Evolutionary conservation across 2,797 vertebrate species (phyloP), one percentile per base, ranked within the genome.

Genomic region (Helarctos malayanus): DNA sequence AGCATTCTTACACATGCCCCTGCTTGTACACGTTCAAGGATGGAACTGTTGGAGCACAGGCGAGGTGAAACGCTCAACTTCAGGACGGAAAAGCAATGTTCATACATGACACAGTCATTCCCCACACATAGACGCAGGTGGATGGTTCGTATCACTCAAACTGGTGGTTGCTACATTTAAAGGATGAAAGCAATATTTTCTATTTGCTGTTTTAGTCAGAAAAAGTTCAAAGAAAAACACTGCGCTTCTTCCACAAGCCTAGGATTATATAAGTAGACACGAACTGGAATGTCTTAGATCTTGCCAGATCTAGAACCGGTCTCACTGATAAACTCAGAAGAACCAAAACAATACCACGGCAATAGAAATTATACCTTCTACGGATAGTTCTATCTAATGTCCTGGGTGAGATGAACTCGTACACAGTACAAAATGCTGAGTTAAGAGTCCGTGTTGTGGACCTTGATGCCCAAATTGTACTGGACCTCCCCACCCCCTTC

Each of bases 151-250:
- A 6, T 65, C n/a, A 63, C 59, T 86, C 45, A 52, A 27, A 49
- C 8, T 52, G 81, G 79, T 56, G 81, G 65, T 81, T 35, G 3
- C 56, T 93, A 78, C 47, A 87, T 91, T 84, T 59, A 83, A 86
- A 71, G 54, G 23, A 94, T 76, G 59, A 83, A 52, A 89, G 10
- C 12, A 16, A 7, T 56, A 49, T 73, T 95, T 95, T 87, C 65
- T 75, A 29, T 57, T 75, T 94, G 49, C 16, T 38, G 45, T 87
- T 96, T 94, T 71, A 92, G 21, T 82, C 65, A 91, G 73, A 89
- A 96, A 80, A 91, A 63, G 25, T 75, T 80, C 57, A 86, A 71
- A 87, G 80, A 65, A 59, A 81, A 32, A 38, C 21, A 61, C 15
- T 25, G 16, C 10, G 7, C 89, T 91, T 95, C 35, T 97, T 75